These are phyloP conservation scores for Phocides pigmalion DNA, from an alignment of 1,140 invertebrate genomes.

Conservation along the genomic window DNA sequence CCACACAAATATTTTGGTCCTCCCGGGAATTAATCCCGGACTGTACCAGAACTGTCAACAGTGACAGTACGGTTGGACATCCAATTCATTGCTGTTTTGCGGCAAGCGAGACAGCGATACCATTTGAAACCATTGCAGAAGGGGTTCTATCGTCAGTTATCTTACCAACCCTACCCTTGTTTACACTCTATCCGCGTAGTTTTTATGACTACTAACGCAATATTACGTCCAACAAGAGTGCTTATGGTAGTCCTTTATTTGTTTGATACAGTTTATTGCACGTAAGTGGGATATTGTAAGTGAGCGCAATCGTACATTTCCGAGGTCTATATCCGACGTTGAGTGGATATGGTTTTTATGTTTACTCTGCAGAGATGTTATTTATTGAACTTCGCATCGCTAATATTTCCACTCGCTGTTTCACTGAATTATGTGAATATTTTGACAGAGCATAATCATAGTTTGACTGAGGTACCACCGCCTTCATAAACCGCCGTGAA, in stretches of 20 bases:
- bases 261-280: conserved; percentile 70
- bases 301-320: conserved; percentile 7
- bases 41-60: not conserved
- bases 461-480: no score
- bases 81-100: not conserved
- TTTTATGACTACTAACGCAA: conserved; percentile 73
- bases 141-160: conserved; percentile 3
- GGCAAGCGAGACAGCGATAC: not conserved
- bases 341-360: conserved; percentile 11
- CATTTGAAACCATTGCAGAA: not conserved
- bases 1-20: not conserved
- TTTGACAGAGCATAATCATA: not conserved
- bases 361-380: not conserved
- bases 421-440: not conserved
- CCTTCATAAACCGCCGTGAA: no score
- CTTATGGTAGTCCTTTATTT: conserved; percentile 71
- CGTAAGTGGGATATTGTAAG: conserved; percentile 52
- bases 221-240: conserved; percentile 61
- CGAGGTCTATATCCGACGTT: not conserved
- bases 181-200: conserved; percentile 70
- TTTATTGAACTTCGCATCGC: not conserved
- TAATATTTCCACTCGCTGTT: no score
- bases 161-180: conserved; percentile 67
- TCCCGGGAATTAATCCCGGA: not conserved
- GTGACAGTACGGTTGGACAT: not conserved